Evolutionary conservation across 2,113 vertebrate genomes (phyloP), one percentile per base, ranked within the genome.

Genomic region (Anthoscopus minutus): DNA sequence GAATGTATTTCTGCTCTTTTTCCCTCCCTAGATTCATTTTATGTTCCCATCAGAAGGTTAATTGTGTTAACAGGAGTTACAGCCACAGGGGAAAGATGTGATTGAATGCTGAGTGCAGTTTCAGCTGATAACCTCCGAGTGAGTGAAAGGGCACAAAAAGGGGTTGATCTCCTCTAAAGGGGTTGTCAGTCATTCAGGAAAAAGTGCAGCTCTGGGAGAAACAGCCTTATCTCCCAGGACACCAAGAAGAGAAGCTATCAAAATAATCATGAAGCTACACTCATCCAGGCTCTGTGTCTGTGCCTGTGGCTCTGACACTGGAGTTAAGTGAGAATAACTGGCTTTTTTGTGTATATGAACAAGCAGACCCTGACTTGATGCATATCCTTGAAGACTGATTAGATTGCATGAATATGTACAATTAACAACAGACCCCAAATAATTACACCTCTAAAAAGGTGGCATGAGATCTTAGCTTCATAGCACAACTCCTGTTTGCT

Each of bases 31-130:
- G 78, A 91, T 95, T 93, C 86, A 91, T 96, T 94, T 96, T 93
- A 84, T 93, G 95, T 96, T 97, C 96, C 93, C 94, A 96, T 85
- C 96, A 95, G 97, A 96, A 96, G 86, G 92, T 96, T 94, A 97
- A 96, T 95, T 97, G 95, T 97, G 95, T 97, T 96, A 94, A 96
- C 81, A 97, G 95, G 91, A 94, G 95, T 92, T 95, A 92, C 51
- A 64, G 96, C 94, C 97, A 93, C 91, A 91, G 94, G 95, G 96
- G 97, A 97, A 97, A 94, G 90, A 95, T 73, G 92, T 95, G 96
- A 92, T 93, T 97, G 97, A 97, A 96, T 71, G 89, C 89, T 89
- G 96, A 95, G 88, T 95, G 94, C 80, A 77, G 96, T 96, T 96
- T 88, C 85, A 94, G 97, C 96, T 94, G 97, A 97, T 98, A 97